Evolutionary conservation across 2,797 vertebrate genomes (phyloP), one percentile per base, ranked within the genome.

Genomic region (Eidolon dupreanum): DNA sequence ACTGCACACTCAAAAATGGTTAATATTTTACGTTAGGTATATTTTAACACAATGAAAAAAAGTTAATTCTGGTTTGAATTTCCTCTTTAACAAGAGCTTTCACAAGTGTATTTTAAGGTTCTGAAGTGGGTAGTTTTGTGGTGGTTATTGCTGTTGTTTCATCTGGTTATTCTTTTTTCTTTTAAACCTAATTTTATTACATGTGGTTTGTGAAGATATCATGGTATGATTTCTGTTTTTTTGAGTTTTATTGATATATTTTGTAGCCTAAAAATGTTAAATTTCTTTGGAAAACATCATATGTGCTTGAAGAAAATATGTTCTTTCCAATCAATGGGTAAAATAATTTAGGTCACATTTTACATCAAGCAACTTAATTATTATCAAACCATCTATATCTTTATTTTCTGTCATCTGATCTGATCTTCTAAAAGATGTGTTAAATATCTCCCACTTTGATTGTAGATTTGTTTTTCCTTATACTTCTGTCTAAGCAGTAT

Each of bases 271-370:
- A 49, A 55, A 46, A 26, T 46, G 20, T 78, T 88, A 88, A 75
- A 81, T 61, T 82, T 38, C 51, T 49, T 28, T 59, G 22, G 46
- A 63, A 83, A 78, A 68, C 28, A 49, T 49, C n/a, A 31, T 38
- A 24, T 89, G 19, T 53, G 41, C 90, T 90, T 83, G 28, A 89
- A 53, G 51, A 93, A 74, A 93, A 88, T 57, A 73, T 9, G 19
- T 65, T 71, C 19, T 96, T 78, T 90, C 20, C 57, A 63, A 68
- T 57, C 63, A 71, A n/a, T 90, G 26, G 20, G 36, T 74, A 61
- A 93, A 90, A 46, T 77, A 55, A 38, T 92, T 96, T 91, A 88
- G 26, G 33, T 73, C 63, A 43, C 28, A 8, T 95, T 88, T 93
- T 57, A 84, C 17, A 49, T 66, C 36, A 79, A 88, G 13, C 43